A percentile compares a stretch with the other conserved stretches of the same genome.
Conservation (phyloP, 2,113 vertebrate genomes). For the Hystrix brachyura region DNA sequence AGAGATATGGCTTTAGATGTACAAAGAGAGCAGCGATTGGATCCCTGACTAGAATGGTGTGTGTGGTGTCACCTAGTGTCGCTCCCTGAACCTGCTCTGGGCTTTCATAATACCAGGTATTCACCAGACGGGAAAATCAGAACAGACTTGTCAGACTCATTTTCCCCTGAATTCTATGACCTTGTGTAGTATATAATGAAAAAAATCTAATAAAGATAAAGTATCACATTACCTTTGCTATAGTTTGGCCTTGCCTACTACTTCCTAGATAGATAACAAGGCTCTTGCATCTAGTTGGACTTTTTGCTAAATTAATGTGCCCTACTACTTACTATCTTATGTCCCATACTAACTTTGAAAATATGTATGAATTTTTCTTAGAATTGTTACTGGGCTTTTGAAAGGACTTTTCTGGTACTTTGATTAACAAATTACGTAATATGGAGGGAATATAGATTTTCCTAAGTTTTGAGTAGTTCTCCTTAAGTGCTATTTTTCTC, state of each 20-base stretch:
- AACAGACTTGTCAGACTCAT: not conserved
- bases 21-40: not conserved
- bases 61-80: not conserved
- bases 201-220: not conserved
- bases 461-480: not conserved
- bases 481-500: not conserved
- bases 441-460: not conserved
- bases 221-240: not conserved
- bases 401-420: not conserved
- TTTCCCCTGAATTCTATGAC: not conserved
- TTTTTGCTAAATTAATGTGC: not conserved
- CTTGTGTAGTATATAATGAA: not conserved
- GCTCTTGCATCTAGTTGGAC: not conserved
- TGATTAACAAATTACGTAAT: not conserved
- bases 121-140: not conserved
- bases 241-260: not conserved
- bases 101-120: too few relatives aligned
- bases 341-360: not conserved
- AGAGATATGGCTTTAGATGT: not conserved
- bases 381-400: not conserved
- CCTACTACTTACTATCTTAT: not conserved
- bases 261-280: not conserved
- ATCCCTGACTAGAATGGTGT: not conserved
- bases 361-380: not conserved
- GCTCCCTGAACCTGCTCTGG: not conserved